Evolutionary conservation across 2,797 vertebrate genomes (phyloP), one percentile per base, ranked within the genome.

Genomic region (Centropyge bicolor): DNA sequence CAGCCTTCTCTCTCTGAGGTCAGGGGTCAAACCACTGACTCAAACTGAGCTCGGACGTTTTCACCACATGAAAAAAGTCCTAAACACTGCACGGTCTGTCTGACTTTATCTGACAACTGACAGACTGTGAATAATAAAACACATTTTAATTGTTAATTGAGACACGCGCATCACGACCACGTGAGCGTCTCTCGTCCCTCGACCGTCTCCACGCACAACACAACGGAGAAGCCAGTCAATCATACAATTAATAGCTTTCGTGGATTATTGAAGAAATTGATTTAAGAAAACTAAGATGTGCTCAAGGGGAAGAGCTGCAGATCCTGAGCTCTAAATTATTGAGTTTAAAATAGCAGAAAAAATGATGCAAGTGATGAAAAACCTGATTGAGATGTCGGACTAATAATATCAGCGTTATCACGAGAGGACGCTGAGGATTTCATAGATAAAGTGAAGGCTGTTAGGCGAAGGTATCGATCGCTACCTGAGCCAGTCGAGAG

Each of bases 11-110:
- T 8, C 48, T n/a, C 20, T 46, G 19, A 68, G 14, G 22, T 61
- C 64, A 54, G 14, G 3, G 46, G 36, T 69, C 57, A 49, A 61
- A 51, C 10, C 36, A n/a, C 17, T 4, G 9, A 40, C 8, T 52
- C 46, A 71, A 48, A 70, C 27, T 56, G 52, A 46, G 52, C 67
- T 35, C 24, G 27, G n/a, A n/a, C n/a, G 20, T 14, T 40, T 59
- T 48, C 22, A 1, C 14, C 13, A 55, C 24, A 17, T 6, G 40
- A 41, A 35, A 56, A 64, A 48, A 48, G 13, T 14, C 31, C 22
- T 10, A 45, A n/a, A 17, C 5, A 20, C 17, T 4, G 16, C n/a
- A 48, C 8, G 16, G 17, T 35, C 17, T 6, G 20, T 17, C 40
- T 22, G 54, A 45, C 11, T 8, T 35, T 3, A 20, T 14, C 41